Conservation (phyloP, 2,888 invertebrate genomes). For the Agrypnus murinus region DNA sequence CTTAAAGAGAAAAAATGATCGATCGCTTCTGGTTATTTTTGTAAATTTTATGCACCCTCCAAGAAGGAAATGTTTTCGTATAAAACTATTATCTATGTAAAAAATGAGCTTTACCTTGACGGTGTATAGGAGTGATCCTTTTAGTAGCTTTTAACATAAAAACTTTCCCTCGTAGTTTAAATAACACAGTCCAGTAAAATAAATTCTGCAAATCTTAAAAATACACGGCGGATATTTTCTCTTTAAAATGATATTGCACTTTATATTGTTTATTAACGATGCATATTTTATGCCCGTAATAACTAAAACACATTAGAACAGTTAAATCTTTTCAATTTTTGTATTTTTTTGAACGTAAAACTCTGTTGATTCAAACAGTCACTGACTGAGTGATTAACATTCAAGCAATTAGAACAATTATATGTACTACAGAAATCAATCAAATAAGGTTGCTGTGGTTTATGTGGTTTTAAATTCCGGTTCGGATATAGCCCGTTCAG, state of each 20-base stretch:
- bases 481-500: too few relatives aligned
- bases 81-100: slow-evolving; percentile 38
- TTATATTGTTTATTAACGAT: neutral
- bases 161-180: slow-evolving; percentile 2
- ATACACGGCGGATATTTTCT: neutral
- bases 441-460: too few relatives aligned
- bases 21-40: slow-evolving; percentile 25
- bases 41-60: slow-evolving; percentile 41
- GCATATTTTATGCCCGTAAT: too few relatives aligned
- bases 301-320: too few relatives aligned
- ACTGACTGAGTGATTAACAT: too few relatives aligned
- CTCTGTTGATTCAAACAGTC: too few relatives aligned
- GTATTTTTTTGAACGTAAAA: too few relatives aligned
- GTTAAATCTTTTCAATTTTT: too few relatives aligned
- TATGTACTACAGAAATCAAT: too few relatives aligned
- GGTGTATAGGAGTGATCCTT: slow-evolving; percentile 13
- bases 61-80: slow-evolving; percentile 29
- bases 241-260: neutral
- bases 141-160: slow-evolving; percentile 25
- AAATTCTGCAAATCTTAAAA: neutral
- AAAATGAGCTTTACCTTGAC: slow-evolving; percentile 25
- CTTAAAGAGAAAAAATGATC: slow-evolving; percentile 31
- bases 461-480: too few relatives aligned
- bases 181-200: neutral
- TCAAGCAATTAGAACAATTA: too few relatives aligned